These are phyloP conservation scores for Elegia similella DNA, from an alignment of 2,888 invertebrate genomes.

Conservation along the genomic window DNA sequence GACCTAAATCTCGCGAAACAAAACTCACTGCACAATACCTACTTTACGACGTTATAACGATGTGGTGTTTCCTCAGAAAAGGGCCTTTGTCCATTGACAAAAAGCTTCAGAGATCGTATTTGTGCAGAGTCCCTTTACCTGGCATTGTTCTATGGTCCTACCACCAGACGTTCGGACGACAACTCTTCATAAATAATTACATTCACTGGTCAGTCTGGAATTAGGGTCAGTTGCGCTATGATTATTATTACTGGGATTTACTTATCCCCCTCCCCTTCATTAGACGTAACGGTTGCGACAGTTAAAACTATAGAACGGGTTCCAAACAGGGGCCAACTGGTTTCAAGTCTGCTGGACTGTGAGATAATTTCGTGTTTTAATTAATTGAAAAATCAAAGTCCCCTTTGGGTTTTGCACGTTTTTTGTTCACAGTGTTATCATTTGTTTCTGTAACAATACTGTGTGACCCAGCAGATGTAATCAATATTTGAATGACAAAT, in stretches of 20 bases:
- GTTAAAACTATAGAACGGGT: constrained; percentile 81
- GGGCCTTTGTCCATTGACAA: constrained; percentile 78
- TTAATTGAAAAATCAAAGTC: constrained; percentile 50
- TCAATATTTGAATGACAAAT: not conserved
- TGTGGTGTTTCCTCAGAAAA: constrained; percentile 80
- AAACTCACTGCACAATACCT: constrained; percentile 75
- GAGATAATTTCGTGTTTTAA: constrained; percentile 69
- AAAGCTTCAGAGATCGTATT: constrained; percentile 74
- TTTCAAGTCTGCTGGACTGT: constrained; percentile 65
- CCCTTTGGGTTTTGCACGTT: constrained; percentile 16
- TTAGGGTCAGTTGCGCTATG: constrained; percentile 74
- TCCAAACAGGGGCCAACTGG: constrained; percentile 69
- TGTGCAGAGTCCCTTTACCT: constrained; percentile 75
- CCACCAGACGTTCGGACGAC: constrained; percentile 74
- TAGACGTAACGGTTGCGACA: constrained; percentile 80
- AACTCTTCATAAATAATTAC: constrained; percentile 75
- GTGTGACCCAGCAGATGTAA: not conserved
- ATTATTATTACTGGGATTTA: constrained; percentile 73
- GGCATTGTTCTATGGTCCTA: constrained; percentile 71
- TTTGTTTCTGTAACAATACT: constrained; percentile 7
- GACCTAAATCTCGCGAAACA: constrained; percentile 78
- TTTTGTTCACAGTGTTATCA: constrained; percentile 28
- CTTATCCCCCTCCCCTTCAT: constrained; percentile 78
- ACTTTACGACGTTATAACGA: constrained; percentile 79
- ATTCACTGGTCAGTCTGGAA: constrained; percentile 68